Evolutionary conservation across 2,888 invertebrate genomes (phyloP).

Genomic region (Venustoraphidia nigricollis): DNA sequence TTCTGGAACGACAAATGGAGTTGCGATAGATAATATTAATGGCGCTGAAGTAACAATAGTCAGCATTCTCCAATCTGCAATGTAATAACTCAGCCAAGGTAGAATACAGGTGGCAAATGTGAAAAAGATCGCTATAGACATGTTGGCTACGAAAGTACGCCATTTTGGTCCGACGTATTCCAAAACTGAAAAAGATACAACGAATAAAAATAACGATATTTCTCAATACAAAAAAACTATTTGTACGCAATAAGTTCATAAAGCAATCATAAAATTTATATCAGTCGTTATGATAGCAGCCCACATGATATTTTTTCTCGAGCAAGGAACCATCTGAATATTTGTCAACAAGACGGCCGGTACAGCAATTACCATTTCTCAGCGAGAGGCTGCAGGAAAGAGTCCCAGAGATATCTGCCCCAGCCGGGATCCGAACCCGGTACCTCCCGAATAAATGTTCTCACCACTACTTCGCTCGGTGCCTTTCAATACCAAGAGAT

Average conservation of each 20-base stretch:
- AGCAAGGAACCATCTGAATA: too few relatives aligned
- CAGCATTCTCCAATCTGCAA: conserved; percentile 65
- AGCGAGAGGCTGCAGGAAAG: too few relatives aligned
- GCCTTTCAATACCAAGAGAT: too few relatives aligned
- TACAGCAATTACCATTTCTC: too few relatives aligned
- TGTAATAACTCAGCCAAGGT: conserved; percentile 72
- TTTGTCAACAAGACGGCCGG: too few relatives aligned
- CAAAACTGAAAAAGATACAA: conserved; percentile 40
- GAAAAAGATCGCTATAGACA: conserved; percentile 82
- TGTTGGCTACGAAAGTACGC: conserved; percentile 80
- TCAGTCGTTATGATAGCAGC: too few relatives aligned
- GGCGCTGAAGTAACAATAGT: conserved; percentile 70
- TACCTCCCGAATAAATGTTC: too few relatives aligned
- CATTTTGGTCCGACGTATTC: conserved; percentile 84
- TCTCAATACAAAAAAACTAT: background rate
- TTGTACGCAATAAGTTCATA: background rate
- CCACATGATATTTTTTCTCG: background rate
- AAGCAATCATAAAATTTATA: too few relatives aligned
- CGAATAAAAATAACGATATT: conserved; percentile 6
- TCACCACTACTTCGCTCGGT: too few relatives aligned
- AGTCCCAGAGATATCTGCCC: too few relatives aligned
- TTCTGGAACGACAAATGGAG: conserved; percentile 68
- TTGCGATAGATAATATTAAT: conserved; percentile 48
- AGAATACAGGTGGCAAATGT: conserved; percentile 62
- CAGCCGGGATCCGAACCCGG: too few relatives aligned